Evolutionary conservation across 2,113 vertebrate species (phyloP).

Genomic region (Hydropotes inermis): DNA sequence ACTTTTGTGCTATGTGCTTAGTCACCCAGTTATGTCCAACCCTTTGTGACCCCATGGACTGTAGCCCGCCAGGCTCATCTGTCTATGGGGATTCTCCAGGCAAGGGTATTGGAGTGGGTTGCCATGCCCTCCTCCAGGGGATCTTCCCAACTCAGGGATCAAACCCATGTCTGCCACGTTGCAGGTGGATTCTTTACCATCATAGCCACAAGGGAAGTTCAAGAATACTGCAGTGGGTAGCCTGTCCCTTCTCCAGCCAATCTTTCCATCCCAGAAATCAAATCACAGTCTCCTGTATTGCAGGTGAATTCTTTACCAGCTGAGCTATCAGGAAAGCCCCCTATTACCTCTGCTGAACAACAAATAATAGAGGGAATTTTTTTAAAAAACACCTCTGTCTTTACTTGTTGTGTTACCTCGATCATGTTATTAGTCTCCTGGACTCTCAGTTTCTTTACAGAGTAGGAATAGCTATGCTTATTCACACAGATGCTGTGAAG

Average conservation of each 20-base stretch:
- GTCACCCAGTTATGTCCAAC: neutral
- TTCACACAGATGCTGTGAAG: neutral
- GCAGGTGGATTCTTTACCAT: neutral
- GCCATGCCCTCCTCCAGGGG: neutral
- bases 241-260: neutral
- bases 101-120: neutral
- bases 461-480: neutral
- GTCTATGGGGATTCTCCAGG: neutral
- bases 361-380: neutral
- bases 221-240: neutral
- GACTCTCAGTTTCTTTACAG: neutral
- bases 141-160: neutral
- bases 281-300: rapidly evolving
- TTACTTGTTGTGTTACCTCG: neutral
- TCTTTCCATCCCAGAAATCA: neutral
- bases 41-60: neutral
- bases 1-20: neutral
- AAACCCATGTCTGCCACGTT: neutral
- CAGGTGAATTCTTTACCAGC: neutral
- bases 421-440: neutral
- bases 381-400: neutral
- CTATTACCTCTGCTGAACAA: neutral
- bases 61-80: neutral
- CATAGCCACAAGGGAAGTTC: neutral
- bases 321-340: neutral